Conservation (phyloP, 2,888 invertebrate species). For the Papilio demoleus region DNA sequence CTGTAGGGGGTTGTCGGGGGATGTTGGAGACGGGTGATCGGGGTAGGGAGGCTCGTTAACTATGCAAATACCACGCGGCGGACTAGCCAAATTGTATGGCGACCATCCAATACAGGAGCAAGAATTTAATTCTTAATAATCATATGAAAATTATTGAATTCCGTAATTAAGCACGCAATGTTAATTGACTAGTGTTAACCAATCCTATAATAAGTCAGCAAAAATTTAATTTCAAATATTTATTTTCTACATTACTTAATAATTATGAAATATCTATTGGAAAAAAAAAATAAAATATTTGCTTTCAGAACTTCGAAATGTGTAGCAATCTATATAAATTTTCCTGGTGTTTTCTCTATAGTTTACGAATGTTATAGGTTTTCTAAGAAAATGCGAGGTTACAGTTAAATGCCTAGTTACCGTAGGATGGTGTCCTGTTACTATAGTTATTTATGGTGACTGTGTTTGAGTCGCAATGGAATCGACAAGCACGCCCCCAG, state of each 20-base stretch:
- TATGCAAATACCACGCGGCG: constrained; percentile 67
- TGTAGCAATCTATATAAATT: too few species aligned
- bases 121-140: not conserved
- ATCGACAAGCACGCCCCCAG: constrained; percentile 36
- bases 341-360: too few species aligned
- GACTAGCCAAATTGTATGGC: constrained; percentile 35
- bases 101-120: constrained; percentile 19
- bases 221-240: too few species aligned
- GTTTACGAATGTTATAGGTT: too few species aligned
- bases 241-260: too few species aligned
- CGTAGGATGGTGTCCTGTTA: not conserved
- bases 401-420: not conserved
- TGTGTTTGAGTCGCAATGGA: constrained; percentile 29
- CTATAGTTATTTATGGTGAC: constrained; percentile 17
- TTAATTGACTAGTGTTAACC: too few species aligned
- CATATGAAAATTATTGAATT: not conserved
- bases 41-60: constrained; percentile 63
- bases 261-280: too few species aligned
- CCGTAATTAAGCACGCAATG: not conserved
- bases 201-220: too few species aligned
- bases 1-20: constrained; percentile 44
- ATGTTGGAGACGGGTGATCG: constrained; percentile 44
- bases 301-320: too few species aligned
- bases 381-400: not conserved
- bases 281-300: too few species aligned